Evolutionary conservation across 2,797 vertebrate genomes (phyloP).

Genomic region (Pagetopsis macropterus): DNA sequence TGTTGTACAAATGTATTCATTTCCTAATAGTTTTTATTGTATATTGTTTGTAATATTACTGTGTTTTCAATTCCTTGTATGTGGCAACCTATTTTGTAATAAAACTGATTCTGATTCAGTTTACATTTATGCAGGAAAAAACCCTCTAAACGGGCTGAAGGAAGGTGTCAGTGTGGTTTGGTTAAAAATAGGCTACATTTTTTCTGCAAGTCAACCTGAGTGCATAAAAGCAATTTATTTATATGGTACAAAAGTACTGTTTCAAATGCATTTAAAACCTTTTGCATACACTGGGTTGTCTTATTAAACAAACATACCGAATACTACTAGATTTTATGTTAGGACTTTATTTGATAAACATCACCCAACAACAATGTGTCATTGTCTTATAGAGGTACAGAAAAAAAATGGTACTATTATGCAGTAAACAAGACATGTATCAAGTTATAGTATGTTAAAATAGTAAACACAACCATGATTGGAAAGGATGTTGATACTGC

Average conservation of each 20-base stretch:
- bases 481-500: not conserved
- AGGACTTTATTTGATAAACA: conserved; percentile 1
- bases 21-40: no score
- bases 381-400: not conserved
- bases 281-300: not conserved
- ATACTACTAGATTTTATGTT: not conserved
- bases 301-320: not conserved
- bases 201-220: not conserved
- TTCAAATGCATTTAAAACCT: not conserved
- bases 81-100: no score
- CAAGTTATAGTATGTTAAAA: not conserved
- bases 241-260: not conserved
- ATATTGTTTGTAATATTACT: no score
- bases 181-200: no score
- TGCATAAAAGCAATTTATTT: not conserved
- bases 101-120: no score
- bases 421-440: not conserved
- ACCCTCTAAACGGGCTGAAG: no score
- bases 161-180: no score
- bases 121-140: no score
- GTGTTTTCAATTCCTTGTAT: no score
- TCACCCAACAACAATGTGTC: not conserved
- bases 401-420: not conserved
- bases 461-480: not conserved
- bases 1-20: no score